Conservation (phyloP, 1,140 invertebrate species). For the Micrasema longulum region DNA sequence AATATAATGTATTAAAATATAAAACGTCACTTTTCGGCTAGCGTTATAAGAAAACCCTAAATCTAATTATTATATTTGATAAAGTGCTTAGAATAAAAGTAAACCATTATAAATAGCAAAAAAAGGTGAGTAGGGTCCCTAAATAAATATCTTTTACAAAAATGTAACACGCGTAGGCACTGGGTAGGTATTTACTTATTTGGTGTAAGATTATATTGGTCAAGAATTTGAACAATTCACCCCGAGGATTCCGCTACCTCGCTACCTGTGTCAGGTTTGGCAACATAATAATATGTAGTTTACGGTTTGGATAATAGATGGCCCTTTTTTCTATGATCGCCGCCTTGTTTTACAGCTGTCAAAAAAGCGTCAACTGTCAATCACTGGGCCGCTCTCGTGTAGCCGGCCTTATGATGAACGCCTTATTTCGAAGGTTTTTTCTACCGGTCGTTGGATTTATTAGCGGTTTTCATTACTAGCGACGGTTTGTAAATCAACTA, state of each 20-base stretch:
- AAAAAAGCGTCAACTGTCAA: conserved; percentile 46
- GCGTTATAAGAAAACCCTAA: no score
- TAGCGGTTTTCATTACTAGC: conserved; percentile 7
- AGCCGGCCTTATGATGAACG: conserved; percentile 35
- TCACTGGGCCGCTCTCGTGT: conserved; percentile 14
- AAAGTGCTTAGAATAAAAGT: no score
- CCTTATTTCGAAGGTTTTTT: conserved; percentile 23
- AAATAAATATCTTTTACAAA: conserved; percentile 10
- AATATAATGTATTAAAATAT: no score
- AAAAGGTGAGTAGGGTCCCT: conserved; percentile 10
- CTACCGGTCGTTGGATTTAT: conserved; percentile 1
- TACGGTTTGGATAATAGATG: conserved; percentile 36
- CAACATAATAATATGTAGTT: conserved; percentile 34
- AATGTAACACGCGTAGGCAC: conserved; percentile 1
- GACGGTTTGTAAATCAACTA: no score
- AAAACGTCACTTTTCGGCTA: no score
- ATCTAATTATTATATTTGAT: no score
- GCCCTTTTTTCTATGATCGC: conserved; percentile 27
- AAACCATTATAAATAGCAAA: no score
- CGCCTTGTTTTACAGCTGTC: conserved; percentile 50
- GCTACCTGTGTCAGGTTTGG: conserved; percentile 34
- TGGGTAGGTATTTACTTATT: not conserved
- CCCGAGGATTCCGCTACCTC: conserved; percentile 26
- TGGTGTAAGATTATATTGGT: conserved; percentile 34
- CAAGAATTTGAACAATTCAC: conserved; percentile 42